These are phyloP conservation scores for Monodelphis domestica DNA, from an alignment of 2,797 vertebrate genomes.

Conservation along the genomic window DNA sequence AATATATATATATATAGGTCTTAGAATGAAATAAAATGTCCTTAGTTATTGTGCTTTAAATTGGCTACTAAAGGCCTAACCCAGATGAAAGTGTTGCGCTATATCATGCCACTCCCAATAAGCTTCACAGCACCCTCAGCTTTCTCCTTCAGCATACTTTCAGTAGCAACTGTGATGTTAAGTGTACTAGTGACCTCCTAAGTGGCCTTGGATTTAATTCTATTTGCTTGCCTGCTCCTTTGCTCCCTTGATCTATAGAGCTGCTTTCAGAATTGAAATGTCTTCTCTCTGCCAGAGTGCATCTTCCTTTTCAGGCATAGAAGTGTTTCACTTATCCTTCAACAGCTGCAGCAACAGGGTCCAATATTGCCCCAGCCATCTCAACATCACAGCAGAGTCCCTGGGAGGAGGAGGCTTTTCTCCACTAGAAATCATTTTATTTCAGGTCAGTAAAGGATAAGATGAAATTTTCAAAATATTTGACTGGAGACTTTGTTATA, in stretches of 20 bases:
- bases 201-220: not conserved
- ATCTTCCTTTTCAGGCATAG: not conserved
- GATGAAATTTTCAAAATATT: not conserved
- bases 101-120: not conserved
- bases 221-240: not conserved
- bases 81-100: rapidly evolving
- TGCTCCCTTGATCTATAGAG: not conserved
- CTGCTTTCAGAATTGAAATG: not conserved
- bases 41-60: not conserved
- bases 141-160: not conserved
- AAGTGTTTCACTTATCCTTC: not conserved
- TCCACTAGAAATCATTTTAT: not conserved
- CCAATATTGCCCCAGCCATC: not conserved
- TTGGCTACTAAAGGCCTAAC: not conserved
- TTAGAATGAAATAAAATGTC: not conserved
- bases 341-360: not conserved
- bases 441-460: not conserved
- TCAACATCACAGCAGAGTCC: not conserved
- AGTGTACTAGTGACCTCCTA: not conserved
- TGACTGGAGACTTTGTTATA: not conserved
- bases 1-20: too few species aligned
- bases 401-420: not conserved
- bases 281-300: not conserved
- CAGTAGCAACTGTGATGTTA: not conserved
- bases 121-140: not conserved